These are phyloP conservation scores for Podarcis muralis DNA, from an alignment of 2,113 vertebrate species.

Conservation along the genomic window DNA sequence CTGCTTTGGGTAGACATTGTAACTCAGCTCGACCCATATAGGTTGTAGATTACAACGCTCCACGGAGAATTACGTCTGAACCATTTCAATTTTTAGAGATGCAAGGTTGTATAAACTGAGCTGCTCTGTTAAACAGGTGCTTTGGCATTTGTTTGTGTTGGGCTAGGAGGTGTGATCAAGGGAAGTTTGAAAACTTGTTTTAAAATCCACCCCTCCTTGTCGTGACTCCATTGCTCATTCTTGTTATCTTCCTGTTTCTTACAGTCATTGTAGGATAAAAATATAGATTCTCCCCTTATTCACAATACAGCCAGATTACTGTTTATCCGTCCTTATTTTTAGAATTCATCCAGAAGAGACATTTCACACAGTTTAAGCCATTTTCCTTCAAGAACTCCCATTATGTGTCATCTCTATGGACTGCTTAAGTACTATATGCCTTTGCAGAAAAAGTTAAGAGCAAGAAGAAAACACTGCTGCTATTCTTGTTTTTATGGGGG, in stretches of 20 bases:
- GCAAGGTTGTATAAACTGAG: not conserved
- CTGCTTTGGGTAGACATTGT: not conserved
- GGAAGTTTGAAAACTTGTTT: not conserved
- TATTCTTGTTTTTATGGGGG: not conserved
- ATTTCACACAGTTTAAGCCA: not conserved
- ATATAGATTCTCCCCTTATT: not conserved
- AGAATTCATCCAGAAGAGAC: not conserved
- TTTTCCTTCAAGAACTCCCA: constrained; percentile 1
- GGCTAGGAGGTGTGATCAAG: not conserved
- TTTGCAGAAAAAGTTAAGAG: not conserved
- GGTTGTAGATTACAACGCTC: not conserved
- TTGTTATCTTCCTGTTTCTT: not conserved
- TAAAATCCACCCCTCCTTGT: not conserved
- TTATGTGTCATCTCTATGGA: not conserved
- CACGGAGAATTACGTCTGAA: not conserved
- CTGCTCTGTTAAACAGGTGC: not conserved
- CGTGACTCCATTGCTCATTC: not conserved
- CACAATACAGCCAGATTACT: not conserved
- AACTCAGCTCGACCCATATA: not conserved
- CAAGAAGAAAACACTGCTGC: not conserved
- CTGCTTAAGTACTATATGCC: not conserved
- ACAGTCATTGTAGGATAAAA: not conserved
- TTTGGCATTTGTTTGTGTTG: not conserved
- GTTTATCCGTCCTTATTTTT: not conserved
- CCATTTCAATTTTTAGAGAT: not conserved